A percentile compares a stretch with the other conserved stretches of the same genome.
phyloP scores from a whole-genome alignment of 2,113 vertebrate species.

The Pelecanus crispus region DNA sequence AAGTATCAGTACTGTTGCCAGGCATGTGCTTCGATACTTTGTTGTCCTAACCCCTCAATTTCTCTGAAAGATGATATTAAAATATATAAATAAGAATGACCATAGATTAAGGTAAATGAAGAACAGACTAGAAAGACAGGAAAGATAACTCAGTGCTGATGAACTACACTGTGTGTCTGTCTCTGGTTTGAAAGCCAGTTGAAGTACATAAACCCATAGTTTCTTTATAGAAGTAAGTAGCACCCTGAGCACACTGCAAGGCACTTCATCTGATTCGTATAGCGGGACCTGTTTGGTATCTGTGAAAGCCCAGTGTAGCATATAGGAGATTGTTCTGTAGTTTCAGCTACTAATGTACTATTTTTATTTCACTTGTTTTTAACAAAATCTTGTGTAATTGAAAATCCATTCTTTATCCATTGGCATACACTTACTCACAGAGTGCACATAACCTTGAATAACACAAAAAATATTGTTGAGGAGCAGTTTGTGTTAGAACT shows the following conservation, averaged over 20 bases:
- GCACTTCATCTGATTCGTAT: not conserved
- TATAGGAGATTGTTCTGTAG: not conserved
- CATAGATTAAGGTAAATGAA: not conserved
- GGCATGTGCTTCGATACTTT: not conserved
- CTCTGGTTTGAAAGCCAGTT: not conserved
- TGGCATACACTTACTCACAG: not conserved
- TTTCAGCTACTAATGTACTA: not conserved
- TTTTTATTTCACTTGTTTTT: not conserved
- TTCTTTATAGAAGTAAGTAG: not conserved
- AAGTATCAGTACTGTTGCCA: not conserved
- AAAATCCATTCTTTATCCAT: not conserved
- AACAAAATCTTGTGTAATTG: not conserved
- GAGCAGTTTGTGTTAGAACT: not conserved
- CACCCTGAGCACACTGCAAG: not conserved
- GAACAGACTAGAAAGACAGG: not conserved
- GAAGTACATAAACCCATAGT: not conserved
- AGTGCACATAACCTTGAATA: not conserved
- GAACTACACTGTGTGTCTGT: not conserved
- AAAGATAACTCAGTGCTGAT: not conserved
- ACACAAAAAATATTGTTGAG: not conserved
- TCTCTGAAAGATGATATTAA: not conserved
- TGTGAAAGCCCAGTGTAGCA: not conserved
- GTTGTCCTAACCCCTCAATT: not conserved
- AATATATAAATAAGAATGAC: not conserved
- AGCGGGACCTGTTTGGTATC: not conserved